A percentile compares a stretch with the other conserved stretches of the same genome.
phyloP scores from a whole-genome alignment of 2,797 vertebrate genomes.

The Cephalopachus bancanus region DNA sequence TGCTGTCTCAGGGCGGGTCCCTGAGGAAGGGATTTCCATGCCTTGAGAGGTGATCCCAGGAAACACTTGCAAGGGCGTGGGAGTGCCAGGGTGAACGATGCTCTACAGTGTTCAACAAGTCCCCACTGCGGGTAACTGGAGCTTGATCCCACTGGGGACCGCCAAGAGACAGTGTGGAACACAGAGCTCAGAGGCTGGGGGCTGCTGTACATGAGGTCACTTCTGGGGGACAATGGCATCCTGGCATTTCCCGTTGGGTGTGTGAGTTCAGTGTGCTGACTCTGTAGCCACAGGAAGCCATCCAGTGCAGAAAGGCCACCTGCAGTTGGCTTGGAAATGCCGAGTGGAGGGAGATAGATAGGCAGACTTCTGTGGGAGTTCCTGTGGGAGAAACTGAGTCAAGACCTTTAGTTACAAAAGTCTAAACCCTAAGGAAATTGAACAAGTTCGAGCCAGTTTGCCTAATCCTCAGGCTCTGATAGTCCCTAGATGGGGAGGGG shows the following conservation, averaged over 20 bases:
- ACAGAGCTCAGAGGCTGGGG: fast-evolving
- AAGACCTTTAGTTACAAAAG: neutral
- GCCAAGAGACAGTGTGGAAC: neutral
- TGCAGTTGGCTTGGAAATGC: neutral
- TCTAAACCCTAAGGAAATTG: neutral
- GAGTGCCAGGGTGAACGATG: neutral
- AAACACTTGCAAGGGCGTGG: neutral
- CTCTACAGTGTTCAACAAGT: neutral
- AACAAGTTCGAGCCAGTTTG: neutral
- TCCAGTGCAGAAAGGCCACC: neutral
- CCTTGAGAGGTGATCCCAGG: neutral
- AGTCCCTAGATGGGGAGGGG: neutral
- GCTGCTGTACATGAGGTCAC: neutral
- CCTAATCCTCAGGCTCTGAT: neutral
- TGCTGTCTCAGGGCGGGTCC: neutral
- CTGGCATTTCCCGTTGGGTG: neutral
- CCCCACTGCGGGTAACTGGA: neutral
- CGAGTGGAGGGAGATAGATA: fast-evolving
- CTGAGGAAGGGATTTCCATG: neutral
- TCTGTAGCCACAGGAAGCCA: neutral
- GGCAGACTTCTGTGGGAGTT: neutral
- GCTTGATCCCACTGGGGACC: too few relatives aligned
- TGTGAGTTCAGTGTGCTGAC: fast-evolving
- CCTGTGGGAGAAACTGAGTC: neutral
- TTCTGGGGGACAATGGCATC: too few relatives aligned